Percentiles rank a stretch among this genome's conserved stretches.
These are phyloP conservation scores for Linepithema humile DNA, from an alignment of 1,140 invertebrate genomes.

Conservation along the genomic window DNA sequence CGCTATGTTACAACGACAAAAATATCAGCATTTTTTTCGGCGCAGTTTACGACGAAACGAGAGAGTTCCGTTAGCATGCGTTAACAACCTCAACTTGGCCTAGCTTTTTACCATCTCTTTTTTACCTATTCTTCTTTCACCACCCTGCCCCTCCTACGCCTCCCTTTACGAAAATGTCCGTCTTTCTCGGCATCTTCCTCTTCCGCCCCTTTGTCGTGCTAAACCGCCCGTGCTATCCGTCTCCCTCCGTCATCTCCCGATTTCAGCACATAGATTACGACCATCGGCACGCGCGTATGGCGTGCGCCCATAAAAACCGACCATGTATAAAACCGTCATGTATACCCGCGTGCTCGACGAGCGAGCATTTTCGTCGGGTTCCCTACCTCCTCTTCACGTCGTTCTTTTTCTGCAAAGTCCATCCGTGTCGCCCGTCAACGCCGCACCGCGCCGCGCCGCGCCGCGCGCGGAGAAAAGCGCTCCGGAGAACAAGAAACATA, in stretches of 20 bases:
- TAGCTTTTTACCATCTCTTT: slow-evolving; percentile 15
- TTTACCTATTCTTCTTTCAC: neutral
- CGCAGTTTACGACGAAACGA: neutral
- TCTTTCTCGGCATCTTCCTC: slow-evolving; percentile 13
- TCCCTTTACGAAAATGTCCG: neutral
- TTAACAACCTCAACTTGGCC: slow-evolving; percentile 41
- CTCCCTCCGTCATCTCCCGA: slow-evolving; percentile 37
- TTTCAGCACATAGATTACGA: slow-evolving; percentile 62
- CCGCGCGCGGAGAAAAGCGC: slow-evolving; percentile 31
- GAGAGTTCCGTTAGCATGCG: slow-evolving; percentile 21
- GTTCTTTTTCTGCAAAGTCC: slow-evolving; percentile 47
- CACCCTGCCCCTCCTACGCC: neutral
- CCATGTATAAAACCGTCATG: slow-evolving; percentile 58
- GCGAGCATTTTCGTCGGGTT: slow-evolving; percentile 48
- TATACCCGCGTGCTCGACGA: slow-evolving; percentile 50
- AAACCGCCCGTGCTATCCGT: neutral
- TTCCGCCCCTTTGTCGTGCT: neutral
- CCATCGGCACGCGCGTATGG: slow-evolving; percentile 56
- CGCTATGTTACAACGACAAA: slow-evolving; percentile 7
- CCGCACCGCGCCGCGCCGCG: neutral
- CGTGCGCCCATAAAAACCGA: slow-evolving; percentile 52
- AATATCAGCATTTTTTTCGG: slow-evolving; percentile 24
- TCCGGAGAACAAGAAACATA: slow-evolving; percentile 46
- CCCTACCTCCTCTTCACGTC: neutral
- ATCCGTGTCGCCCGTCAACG: slow-evolving; percentile 51